A percentile compares a stretch with the other conserved stretches of the same genome.
Conservation (phyloP, 2,888 invertebrate genomes). For the Nomada fabriciana region DNA sequence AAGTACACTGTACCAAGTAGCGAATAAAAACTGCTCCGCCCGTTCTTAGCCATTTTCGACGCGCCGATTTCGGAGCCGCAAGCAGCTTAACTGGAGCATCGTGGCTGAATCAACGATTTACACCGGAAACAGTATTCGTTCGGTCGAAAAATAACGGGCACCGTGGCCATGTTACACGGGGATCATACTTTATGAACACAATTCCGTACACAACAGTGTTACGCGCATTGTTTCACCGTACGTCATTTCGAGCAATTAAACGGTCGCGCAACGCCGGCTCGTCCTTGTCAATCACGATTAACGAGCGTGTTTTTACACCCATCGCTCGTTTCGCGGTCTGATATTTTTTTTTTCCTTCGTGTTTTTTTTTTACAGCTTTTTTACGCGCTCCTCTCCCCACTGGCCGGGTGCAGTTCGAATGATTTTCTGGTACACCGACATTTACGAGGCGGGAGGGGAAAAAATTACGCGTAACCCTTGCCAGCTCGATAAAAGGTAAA, state of each 20-base stretch:
- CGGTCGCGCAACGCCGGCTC: slow-evolving; percentile 20
- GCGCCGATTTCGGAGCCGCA: neutral
- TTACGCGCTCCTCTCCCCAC: neutral
- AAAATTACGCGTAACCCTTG: neutral
- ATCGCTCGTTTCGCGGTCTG: slow-evolving; percentile 25
- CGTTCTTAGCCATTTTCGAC: neutral
- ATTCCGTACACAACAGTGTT: slow-evolving; percentile 10
- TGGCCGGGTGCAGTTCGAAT: slow-evolving; percentile 5
- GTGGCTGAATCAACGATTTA: neutral
- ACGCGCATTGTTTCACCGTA: slow-evolving; percentile 15
- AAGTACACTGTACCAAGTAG: too few relatives aligned
- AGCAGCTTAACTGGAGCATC: neutral
- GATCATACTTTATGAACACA: slow-evolving; percentile 30
- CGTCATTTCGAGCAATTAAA: slow-evolving; percentile 60
- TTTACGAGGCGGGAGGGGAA: slow-evolving; percentile 27
- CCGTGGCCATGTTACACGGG: neutral
- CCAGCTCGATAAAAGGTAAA: neutral
- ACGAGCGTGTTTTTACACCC: slow-evolving; percentile 48
- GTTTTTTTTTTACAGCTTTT: slow-evolving; percentile 26
- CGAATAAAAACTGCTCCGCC: too few relatives aligned
- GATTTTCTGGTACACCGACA: slow-evolving; percentile 41
- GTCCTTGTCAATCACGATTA: slow-evolving; percentile 56
- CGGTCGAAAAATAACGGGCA: slow-evolving; percentile 21
- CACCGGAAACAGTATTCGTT: slow-evolving; percentile 3
- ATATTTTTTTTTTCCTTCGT: slow-evolving; percentile 31